Conservation (phyloP, 2,797 vertebrate genomes). For the Austrolebias charrua region DNA sequence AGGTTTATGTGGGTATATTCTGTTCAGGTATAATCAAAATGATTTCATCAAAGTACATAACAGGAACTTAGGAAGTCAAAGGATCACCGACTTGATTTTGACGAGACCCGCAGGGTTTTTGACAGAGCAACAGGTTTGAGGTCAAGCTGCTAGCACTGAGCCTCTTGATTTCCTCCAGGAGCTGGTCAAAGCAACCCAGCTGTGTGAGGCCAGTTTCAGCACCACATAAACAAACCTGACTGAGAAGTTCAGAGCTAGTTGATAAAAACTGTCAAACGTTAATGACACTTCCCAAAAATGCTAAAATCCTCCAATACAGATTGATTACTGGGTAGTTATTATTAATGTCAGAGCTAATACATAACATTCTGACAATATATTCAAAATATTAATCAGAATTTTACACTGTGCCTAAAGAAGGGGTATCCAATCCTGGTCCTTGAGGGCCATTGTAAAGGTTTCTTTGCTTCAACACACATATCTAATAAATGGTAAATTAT, state of each 20-base stretch:
- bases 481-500: too few relatives aligned
- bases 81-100: not conserved
- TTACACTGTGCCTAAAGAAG: conserved; percentile 1
- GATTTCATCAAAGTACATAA: conserved; percentile 4
- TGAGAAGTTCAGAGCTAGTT: not conserved
- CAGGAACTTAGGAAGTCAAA: conserved; percentile 3
- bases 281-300: not conserved
- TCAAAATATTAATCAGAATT: conserved; percentile 17
- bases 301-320: not conserved
- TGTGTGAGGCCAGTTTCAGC: conserved; percentile 1
- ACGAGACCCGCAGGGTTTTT: not conserved
- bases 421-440: too few relatives aligned
- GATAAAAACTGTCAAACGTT: not conserved
- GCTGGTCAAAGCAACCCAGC: conserved; percentile 1
- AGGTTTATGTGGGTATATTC: conserved; percentile 2
- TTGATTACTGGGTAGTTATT: not conserved
- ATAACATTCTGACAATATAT: not conserved
- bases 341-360: too few relatives aligned
- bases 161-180: not conserved
- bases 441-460: too few relatives aligned
- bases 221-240: conserved; percentile 14
- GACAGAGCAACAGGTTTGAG: conserved; percentile 36
- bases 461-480: too few relatives aligned
- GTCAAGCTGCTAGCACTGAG: conserved; percentile 6
- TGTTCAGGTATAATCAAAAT: conserved; percentile 5